phyloP scores from a whole-genome alignment of 2,113 vertebrate genomes.

The Dendrocopos noguchii region DNA sequence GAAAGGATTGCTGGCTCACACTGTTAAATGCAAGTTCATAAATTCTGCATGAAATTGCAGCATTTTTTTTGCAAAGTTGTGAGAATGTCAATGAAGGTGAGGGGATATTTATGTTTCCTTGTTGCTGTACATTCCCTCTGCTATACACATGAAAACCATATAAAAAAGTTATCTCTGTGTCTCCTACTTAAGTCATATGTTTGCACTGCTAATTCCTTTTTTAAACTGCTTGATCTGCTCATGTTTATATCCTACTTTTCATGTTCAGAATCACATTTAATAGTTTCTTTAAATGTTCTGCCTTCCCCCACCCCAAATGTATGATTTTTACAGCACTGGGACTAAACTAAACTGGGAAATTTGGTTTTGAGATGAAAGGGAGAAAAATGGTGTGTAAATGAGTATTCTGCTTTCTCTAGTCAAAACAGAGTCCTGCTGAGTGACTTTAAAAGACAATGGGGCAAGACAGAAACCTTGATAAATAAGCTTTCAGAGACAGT shows the following conservation, averaged over 20 bases:
- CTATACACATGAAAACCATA: background rate
- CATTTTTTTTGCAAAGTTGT: background rate
- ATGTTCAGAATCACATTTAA: background rate
- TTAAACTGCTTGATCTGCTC: background rate
- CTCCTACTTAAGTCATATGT: background rate
- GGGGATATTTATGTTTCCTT: background rate
- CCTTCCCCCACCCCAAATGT: background rate
- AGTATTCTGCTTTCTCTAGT: background rate
- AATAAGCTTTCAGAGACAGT: background rate
- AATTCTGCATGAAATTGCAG: background rate
- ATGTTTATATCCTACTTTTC: background rate
- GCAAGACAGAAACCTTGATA: background rate
- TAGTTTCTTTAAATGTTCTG: background rate
- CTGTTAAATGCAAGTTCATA: background rate
- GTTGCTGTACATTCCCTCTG: background rate
- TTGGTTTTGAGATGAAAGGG: background rate
- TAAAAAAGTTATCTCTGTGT: background rate
- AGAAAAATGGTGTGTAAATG: background rate
- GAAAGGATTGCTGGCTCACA: background rate
- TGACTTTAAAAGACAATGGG: background rate
- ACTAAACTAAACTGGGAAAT: background rate
- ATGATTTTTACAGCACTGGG: background rate
- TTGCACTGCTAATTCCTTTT: background rate
- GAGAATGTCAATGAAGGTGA: background rate
- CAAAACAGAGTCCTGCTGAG: background rate